Conservation (phyloP, 2,888 invertebrate genomes). For the Drosophila conformis region DNA sequence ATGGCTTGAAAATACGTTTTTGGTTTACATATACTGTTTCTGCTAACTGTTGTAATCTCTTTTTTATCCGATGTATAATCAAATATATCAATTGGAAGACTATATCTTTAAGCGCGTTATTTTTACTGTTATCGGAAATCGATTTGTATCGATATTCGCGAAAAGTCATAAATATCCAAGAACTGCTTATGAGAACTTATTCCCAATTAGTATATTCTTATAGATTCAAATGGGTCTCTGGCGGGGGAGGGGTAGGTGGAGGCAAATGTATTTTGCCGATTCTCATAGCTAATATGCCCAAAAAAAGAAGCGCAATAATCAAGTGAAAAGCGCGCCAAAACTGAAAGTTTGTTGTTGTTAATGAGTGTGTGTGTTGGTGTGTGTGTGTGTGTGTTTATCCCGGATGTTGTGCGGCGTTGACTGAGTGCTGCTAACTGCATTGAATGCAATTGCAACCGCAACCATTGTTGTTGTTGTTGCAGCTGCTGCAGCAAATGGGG, state of each 20-base stretch:
- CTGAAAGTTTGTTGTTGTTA: constrained; percentile 15
- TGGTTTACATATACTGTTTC: not conserved
- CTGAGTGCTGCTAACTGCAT: constrained; percentile 42
- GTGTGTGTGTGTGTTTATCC: constrained; percentile 40
- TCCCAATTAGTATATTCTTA: not conserved
- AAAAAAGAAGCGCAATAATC: not conserved
- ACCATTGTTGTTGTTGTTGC: constrained; percentile 13
- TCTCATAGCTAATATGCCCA: constrained; percentile 11
- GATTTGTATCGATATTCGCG: not conserved
- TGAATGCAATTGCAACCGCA: constrained; percentile 24
- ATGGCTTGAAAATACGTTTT: not conserved
- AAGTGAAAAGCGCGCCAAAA: constrained; percentile 46
- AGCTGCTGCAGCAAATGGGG: constrained; percentile 40
- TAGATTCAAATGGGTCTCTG: too few relatives aligned
- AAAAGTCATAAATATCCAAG: not conserved
- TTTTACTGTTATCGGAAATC: not conserved
- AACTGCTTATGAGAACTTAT: not conserved
- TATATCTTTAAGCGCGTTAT: not conserved
- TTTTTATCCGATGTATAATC: too few relatives aligned
- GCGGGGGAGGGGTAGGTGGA: too few relatives aligned
- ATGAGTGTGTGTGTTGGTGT: not conserved
- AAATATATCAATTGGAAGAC: not conserved
- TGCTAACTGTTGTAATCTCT: too few relatives aligned
- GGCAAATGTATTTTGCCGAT: not conserved
- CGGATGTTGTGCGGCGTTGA: constrained; percentile 51